Conservation (phyloP, 1,140 invertebrate genomes). For the Eufriesea mexicana region DNA sequence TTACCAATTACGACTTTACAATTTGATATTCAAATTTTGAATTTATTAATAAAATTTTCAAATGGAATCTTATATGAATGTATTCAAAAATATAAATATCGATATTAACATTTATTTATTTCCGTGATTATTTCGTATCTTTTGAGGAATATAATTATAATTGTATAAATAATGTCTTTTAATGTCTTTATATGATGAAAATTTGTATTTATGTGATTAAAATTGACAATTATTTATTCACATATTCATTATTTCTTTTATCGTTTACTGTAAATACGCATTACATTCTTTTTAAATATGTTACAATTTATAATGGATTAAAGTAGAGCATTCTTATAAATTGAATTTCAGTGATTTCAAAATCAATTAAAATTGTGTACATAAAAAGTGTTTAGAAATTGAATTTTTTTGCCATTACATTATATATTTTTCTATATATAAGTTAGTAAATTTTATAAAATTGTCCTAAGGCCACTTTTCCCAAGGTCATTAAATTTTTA, state of each 20-base stretch:
- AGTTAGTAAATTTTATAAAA: conserved; percentile 19
- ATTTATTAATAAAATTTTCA: background rate
- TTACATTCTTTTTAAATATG: background rate
- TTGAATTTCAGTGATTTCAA: background rate
- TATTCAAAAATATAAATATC: background rate
- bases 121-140: background rate
- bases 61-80: background rate
- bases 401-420: background rate
- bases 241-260: background rate
- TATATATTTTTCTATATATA: background rate
- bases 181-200: background rate
- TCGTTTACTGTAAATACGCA: background rate
- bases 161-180: background rate
- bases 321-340: background rate
- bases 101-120: background rate
- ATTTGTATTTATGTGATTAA: background rate
- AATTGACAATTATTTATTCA: conserved; percentile 1
- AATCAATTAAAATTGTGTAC: background rate
- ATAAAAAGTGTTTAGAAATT: background rate
- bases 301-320: background rate
- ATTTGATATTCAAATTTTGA: too few species aligned
- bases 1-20: background rate
- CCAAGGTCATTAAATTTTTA: background rate
- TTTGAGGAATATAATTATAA: background rate
- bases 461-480: conserved; percentile 29